Base-by-base conservation (phyloP, 2,888 invertebrate species). In the Nebria salina region DNA sequence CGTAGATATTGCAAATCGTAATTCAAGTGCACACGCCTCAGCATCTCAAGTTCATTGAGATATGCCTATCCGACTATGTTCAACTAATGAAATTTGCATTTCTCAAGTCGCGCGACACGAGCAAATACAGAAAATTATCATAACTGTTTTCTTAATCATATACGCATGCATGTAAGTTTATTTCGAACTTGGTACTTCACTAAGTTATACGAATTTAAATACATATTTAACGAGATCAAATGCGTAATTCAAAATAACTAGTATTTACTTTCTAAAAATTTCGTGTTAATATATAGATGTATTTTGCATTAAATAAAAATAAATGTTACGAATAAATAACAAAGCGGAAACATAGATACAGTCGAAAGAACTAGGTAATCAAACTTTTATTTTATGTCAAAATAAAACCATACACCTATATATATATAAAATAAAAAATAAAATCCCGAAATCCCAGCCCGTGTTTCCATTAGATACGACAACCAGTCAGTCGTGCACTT, bases 401-500 rank as follows among this genome's bases (percentile, higher is more conserved):
- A 78, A 78, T 74, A 73, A 26, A 20, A 9, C n/a, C 65, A 8
- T 26, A 25, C 65, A 70, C n/a, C 68, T 42, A 76, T n/a, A 54
- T 68, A 76, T 66, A 76, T 42, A 76, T 41, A 15, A 74, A 42
- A 74, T 34, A 66, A 74, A 74, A 74, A 78, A 66, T 65, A 42
- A 15, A 41, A 65, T 65, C 15, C 34, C 43, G 54, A 74, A 73
- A 78, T 78, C 78, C 78, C 68, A 64, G 70, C 42, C 76, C 75
- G 68, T 76, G 74, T 66, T 41, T 78, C 78, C 78, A 78, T 78
- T 78, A 78, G 74, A 78, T 73, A 78, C 77, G 78, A 78, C 78
- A 78, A 73, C 78, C 65, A 78, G 76, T 76, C 76, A 68, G 76
- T 70, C 76, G 76, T 76, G 76, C 76, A 76, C 68, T 76, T 42